Evolutionary conservation across 2,113 vertebrate species (phyloP).

Genomic region (Collichthys lucidus): DNA sequence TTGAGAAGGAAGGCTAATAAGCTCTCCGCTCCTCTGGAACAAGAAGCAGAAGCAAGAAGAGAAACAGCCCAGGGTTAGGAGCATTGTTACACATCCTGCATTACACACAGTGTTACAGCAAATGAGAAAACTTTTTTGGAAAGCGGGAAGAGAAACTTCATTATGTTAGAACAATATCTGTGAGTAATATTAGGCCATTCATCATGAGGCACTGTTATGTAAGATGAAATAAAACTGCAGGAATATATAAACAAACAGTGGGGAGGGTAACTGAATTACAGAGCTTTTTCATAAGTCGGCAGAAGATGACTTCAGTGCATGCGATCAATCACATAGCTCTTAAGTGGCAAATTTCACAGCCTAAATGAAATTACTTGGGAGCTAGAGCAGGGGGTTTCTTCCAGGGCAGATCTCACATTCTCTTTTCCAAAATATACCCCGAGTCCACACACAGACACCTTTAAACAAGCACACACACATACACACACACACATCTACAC

Average conservation of each 20-base stretch:
- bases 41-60: conserved; percentile 64
- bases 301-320: conserved; percentile 67
- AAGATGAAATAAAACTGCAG: conserved; percentile 72
- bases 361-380: conserved; percentile 73
- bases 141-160: conserved; percentile 67
- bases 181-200: conserved; percentile 76
- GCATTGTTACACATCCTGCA: conserved; percentile 52
- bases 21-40: conserved; percentile 83
- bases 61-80: conserved; percentile 66
- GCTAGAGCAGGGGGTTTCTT: conserved; percentile 39
- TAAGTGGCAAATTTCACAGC: conserved; percentile 71
- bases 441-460: conserved; percentile 18
- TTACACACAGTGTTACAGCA: conserved; percentile 56
- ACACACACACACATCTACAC: conserved; percentile 10
- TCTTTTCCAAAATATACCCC: conserved; percentile 33
- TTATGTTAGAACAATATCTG: conserved; percentile 75
- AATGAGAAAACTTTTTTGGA: conserved; percentile 59
- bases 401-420: conserved; percentile 50
- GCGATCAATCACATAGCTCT: conserved; percentile 79
- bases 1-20: conserved; percentile 83
- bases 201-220: conserved; percentile 72
- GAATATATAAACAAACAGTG: conserved; percentile 78
- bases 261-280: conserved; percentile 73
- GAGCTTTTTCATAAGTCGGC: conserved; percentile 78
- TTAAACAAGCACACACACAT: conserved; percentile 29